These are phyloP conservation scores for Melieria crassipennis DNA, from an alignment of 2,888 invertebrate genomes.

Conservation along the genomic window DNA sequence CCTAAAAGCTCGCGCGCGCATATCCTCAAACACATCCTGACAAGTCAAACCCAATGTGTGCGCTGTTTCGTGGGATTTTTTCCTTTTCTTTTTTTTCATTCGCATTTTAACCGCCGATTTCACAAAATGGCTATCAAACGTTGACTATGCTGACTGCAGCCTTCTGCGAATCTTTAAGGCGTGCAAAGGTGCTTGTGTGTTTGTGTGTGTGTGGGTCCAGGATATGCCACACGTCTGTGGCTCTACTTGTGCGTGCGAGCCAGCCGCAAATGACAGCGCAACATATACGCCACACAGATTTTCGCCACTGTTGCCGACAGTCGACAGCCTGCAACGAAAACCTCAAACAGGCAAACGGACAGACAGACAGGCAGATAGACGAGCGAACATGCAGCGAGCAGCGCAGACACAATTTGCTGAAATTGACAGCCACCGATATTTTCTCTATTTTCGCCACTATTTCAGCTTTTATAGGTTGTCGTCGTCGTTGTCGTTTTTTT, in stretches of 20 bases:
- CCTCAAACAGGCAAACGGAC: neutral
- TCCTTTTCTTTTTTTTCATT: constrained; percentile 1
- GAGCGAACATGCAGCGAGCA: too few species aligned
- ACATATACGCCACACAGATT: neutral
- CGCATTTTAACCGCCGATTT: constrained; percentile 26
- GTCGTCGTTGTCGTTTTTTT: too few species aligned
- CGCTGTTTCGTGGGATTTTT: constrained; percentile 1
- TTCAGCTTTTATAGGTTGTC: too few species aligned
- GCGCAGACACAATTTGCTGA: constrained; percentile 31
- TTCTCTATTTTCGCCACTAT: neutral
- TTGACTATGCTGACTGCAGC: too few species aligned
- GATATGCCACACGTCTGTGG: neutral
- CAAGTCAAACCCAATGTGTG: constrained; percentile 12
- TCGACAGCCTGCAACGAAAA: constrained; percentile 24
- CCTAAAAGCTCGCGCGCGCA: constrained; percentile 4
- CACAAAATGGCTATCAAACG: constrained; percentile 29
- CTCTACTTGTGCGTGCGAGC: too few species aligned
- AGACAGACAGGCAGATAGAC: constrained; percentile 6
- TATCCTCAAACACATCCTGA: constrained; percentile 4
- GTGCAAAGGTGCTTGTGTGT: neutral
- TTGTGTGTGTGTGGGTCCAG: neutral
- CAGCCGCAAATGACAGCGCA: constrained; percentile 7
- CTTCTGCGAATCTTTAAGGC: too few species aligned
- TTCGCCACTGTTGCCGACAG: constrained; percentile 22
- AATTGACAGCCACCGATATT: constrained; percentile 5